A percentile compares a stretch with the other conserved stretches of the same genome.
phyloP scores from a whole-genome alignment of 2,113 vertebrate species.

The Tinamus guttatus region DNA sequence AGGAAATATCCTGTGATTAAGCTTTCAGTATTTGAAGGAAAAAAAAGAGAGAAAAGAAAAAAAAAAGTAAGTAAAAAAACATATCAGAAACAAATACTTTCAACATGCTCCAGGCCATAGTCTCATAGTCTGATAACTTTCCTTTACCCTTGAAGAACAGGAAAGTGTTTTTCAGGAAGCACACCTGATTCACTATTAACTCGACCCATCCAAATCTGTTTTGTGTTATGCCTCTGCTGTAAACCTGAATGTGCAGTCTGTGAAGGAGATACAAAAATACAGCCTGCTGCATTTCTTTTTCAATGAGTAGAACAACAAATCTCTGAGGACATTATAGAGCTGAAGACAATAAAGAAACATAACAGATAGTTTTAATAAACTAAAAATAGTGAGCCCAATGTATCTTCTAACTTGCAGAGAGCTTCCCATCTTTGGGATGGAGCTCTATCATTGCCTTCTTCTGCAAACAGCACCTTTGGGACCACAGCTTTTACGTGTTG shows the following conservation, averaged over 20 bases:
- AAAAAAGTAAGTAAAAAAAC: neutral
- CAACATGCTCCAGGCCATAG: neutral
- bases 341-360: conserved; percentile 29
- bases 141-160: neutral
- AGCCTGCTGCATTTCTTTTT: neutral
- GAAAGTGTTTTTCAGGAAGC: neutral
- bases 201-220: neutral
- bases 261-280: neutral
- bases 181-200: neutral
- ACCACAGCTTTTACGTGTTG: neutral
- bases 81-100: neutral
- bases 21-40: neutral
- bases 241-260: neutral
- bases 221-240: neutral
- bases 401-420: neutral
- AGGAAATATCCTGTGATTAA: neutral
- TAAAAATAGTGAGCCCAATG: conserved; percentile 10
- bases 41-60: neutral
- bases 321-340: conserved; percentile 15
- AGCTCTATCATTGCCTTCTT: neutral
- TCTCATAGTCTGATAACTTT: neutral
- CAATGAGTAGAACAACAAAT: neutral
- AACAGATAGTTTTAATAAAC: conserved; percentile 68
- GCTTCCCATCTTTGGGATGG: neutral
- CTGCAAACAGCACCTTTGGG: conserved; percentile 4